Evolutionary conservation across 2,888 invertebrate species (phyloP), one percentile per base, ranked within the genome.

Genomic region (Psylliodes chrysocephalus): DNA sequence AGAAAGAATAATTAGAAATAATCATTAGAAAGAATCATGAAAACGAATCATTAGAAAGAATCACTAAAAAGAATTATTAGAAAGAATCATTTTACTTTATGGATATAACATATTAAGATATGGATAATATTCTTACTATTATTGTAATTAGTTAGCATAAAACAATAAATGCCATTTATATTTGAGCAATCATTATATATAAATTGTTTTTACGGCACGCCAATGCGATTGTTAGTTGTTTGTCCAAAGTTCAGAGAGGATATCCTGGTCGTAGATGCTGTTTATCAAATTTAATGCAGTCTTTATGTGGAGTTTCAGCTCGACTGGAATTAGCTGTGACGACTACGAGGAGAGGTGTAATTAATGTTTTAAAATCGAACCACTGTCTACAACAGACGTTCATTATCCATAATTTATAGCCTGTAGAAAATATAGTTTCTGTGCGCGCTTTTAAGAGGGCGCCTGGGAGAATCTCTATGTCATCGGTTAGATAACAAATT

Each of bases 341-440:
- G 75, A 79, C 72, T 68, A 71, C 75, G 77, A 77, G 78, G 76
- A 79, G 78, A 79, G 78, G 77, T 76, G 77, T 81, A 81, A 81
- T 81, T 81, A 80, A 81, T 79, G 81, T 80, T 81, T 78, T 79
- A 81, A 80, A 80, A 80, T 81, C 81, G 79, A 78, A 80, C 79
- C 77, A 80, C 75, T 80, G 80, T 78, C 77, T 79, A 69, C 75
- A 77, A 75, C 80, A 79, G 75, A 75, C 77, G 79, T 80, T 81
- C 80, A 81, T 81, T 80, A 79, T 77, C 75, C 72, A 73, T 77
- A 78, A 81, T 80, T 81, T 79, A 81, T 77, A 74, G 72, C 68
- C 67, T 63, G 54, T 6, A 64, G 72, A 74, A 69, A 70, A 69
- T 71, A 72, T 55, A 71, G 76, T 74, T 73, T 71, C 73, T 73